A percentile compares a stretch with the other conserved stretches of the same genome.
Conservation (phyloP, 2,113 vertebrate species). For the Arizona elegans region DNA sequence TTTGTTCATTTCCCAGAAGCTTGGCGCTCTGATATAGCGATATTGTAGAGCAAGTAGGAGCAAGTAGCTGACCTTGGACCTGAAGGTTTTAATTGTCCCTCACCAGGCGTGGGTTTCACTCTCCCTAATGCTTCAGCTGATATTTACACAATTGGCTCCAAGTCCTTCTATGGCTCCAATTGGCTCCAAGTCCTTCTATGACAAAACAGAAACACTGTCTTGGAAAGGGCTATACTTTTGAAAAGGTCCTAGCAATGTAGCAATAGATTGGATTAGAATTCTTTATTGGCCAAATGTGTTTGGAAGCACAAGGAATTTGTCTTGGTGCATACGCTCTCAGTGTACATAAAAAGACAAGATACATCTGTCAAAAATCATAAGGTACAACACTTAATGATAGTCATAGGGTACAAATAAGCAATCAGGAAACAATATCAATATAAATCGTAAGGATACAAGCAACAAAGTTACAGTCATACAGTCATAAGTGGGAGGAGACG, state of each 20-base stretch:
- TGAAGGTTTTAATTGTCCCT: slow-evolving; percentile 45
- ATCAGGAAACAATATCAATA: too few species aligned
- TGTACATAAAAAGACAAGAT: too few species aligned
- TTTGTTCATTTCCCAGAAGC: slow-evolving; percentile 51
- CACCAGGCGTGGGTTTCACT: slow-evolving; percentile 38
- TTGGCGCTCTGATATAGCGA: slow-evolving; percentile 6
- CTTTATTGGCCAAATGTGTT: too few species aligned
- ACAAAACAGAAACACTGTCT: not conserved
- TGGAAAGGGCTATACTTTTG: not conserved
- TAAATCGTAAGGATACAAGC: too few species aligned
- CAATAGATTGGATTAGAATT: too few species aligned
- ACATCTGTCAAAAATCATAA: too few species aligned
- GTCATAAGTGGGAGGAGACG: too few species aligned
- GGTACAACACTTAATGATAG: too few species aligned
- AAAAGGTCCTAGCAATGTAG: not conserved
- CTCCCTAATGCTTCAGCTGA: not conserved
- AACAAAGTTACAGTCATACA: too few species aligned
- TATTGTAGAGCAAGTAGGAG: slow-evolving; percentile 46
- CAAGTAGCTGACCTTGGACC: slow-evolving; percentile 50
- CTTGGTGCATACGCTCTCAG: too few species aligned
- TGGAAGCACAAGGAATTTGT: too few species aligned
- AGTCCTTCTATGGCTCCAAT: not conserved
- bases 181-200: not conserved
- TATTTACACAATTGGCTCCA: not conserved
- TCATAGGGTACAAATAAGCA: too few species aligned